Evolutionary conservation across 2,113 vertebrate species (phyloP).

Genomic region (Madoqua kirkii): DNA sequence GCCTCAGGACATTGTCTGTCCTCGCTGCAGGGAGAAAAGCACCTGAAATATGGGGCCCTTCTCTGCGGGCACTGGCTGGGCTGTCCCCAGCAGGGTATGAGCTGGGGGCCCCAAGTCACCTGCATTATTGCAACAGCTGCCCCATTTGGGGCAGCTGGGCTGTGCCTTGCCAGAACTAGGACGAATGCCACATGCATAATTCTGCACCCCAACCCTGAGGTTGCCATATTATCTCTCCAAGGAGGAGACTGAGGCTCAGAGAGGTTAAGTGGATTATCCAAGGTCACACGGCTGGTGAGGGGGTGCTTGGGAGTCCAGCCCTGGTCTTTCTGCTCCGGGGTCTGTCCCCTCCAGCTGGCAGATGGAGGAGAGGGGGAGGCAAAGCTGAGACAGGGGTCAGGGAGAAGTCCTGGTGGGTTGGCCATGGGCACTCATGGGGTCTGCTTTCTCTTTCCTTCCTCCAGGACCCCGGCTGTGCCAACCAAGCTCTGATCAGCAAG

Average conservation of each 20-base stretch:
- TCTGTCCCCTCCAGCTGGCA: background rate
- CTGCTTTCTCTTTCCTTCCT: slow-evolving; percentile 22
- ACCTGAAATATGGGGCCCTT: background rate
- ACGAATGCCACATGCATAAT: background rate
- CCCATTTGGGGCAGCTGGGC: background rate
- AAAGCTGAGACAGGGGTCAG: background rate
- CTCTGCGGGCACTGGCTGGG: background rate
- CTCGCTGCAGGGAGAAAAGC: background rate
- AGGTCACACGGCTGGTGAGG: slow-evolving; percentile 19
- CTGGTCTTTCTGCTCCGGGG: background rate
- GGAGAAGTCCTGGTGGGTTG: background rate
- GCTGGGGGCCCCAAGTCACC: background rate
- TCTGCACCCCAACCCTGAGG: background rate
- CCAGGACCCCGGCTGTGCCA: slow-evolving; percentile 93
- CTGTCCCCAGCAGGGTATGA: background rate
- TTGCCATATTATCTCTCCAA: background rate
- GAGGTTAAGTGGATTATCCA: background rate
- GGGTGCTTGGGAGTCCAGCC: background rate
- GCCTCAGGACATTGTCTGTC: background rate
- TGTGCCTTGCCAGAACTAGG: background rate
- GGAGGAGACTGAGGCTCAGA: slow-evolving; percentile 48
- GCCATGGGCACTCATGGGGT: background rate
- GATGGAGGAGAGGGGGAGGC: background rate
- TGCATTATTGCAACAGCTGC: background rate
- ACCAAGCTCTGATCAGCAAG: slow-evolving; percentile 97